phyloP scores from a whole-genome alignment of 2,797 vertebrate genomes.

The Momotus momota region DNA sequence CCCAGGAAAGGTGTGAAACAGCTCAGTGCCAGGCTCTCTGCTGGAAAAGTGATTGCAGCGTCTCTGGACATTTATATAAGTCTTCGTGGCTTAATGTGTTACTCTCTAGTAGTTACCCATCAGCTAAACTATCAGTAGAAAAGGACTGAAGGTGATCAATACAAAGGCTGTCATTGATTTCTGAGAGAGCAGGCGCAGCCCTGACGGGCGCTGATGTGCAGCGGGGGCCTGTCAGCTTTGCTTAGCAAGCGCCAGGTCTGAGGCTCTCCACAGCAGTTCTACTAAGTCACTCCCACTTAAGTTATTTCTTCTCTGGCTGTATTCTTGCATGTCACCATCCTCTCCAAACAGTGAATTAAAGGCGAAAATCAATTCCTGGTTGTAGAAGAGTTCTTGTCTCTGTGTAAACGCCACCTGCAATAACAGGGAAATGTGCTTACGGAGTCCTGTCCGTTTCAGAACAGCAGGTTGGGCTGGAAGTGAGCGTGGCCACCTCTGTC shows the following conservation, averaged over 20 bases:
- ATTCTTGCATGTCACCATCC: not conserved
- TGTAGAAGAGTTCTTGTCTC: not conserved
- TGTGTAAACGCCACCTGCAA: not conserved
- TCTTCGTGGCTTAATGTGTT: not conserved
- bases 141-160: not conserved
- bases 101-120: not conserved
- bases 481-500: not conserved
- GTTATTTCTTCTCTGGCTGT: not conserved
- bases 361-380: not conserved
- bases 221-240: fast-evolving
- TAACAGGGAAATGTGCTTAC: not conserved
- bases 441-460: not conserved
- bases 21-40: not conserved
- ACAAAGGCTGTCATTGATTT: not conserved
- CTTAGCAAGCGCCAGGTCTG: not conserved
- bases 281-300: not conserved
- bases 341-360: not conserved
- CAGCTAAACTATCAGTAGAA: not conserved
- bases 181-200: fast-evolving
- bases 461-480: not conserved
- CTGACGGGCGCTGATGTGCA: not conserved
- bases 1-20: not conserved
- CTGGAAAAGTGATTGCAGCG: not conserved
- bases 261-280: not conserved
- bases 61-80: not conserved